Percentiles rank a stretch among this genome's conserved stretches.
These are phyloP conservation scores for Leptinotarsa tumamoca DNA, from an alignment of 2,888 invertebrate genomes.

Conservation along the genomic window DNA sequence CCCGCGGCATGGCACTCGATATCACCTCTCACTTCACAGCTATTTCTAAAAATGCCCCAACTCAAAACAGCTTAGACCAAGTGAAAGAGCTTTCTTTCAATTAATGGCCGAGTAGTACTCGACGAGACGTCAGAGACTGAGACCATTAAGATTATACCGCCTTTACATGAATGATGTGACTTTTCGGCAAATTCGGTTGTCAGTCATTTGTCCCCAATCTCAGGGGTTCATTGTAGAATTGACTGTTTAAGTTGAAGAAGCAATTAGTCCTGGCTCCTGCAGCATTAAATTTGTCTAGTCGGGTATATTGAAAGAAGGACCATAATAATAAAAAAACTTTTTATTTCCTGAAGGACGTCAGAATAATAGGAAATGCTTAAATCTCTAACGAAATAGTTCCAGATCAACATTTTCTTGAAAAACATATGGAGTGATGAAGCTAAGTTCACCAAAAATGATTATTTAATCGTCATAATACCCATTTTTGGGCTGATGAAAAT, in stretches of 20 bases:
- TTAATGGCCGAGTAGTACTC: conserved; percentile 16
- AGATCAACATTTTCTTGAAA: too few relatives aligned
- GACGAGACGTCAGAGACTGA: conserved; percentile 22
- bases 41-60: conserved; percentile 30
- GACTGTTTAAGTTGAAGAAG: not conserved
- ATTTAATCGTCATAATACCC: too few relatives aligned
- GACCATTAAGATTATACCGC: conserved; percentile 19
- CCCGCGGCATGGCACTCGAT: conserved; percentile 11
- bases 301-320: not conserved
- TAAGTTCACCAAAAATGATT: too few relatives aligned
- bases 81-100: conserved; percentile 13
- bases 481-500: too few relatives aligned
- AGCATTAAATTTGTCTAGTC: conserved; percentile 12
- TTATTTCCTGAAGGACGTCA: too few relatives aligned
- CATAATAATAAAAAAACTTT: too few relatives aligned
- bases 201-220: not conserved
- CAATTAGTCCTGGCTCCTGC: conserved; percentile 12
- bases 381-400: too few relatives aligned
- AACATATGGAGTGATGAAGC: too few relatives aligned
- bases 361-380: too few relatives aligned
- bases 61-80: conserved; percentile 25
- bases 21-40: conserved; percentile 3
- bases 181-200: conserved; percentile 10
- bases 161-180: conserved; percentile 12
- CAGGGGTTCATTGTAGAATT: not conserved